Base-by-base conservation (phyloP, 2,888 invertebrate genomes). In the Hemicrepidius hirtus region DNA sequence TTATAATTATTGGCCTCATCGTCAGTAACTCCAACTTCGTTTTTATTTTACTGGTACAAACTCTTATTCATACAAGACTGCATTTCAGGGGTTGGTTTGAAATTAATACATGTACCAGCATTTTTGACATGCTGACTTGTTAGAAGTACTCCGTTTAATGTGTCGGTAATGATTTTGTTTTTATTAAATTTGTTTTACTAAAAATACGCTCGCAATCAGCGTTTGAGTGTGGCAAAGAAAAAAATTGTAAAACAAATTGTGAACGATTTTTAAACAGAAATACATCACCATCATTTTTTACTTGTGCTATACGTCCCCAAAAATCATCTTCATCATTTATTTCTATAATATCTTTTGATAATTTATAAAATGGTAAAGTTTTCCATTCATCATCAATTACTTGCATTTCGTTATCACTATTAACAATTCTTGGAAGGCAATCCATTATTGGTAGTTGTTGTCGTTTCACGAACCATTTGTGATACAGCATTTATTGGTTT, bases 301-400 rank as follows among this genome's bases (percentile, higher is more conserved):
- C 7, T 44, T 6, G 7, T 13, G 16, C 2, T 7, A 44, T 13
- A 4, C 16, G 7, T 44, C 41, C 41, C 41, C 41, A 44, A 44
- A 44, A 44, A n/a, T 3, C 16, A n/a, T 12, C 13, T 86, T 87
- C 0, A 20, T 49, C 21, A 20, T 18, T 21, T 5, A 1, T 18
- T 6, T 10, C 20, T 1, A 20, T 49, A 20, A 49, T 21, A 1
- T 13, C 12, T 20, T 49, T 13, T 20, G 1, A 1, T 20, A 49
- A 49, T 4, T 20, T 10, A 20, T 18, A 18, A 20, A 20, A 3
- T 0, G 21, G 9, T 21, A 21, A 21, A 7, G 20, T 1, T 3
- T 12, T 6, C 12, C 46, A 49, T 21, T 20, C 46, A 20, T 12
- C 20, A 21, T 49, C 18, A 20, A 21, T 20, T 13, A 7, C 2